Percentiles rank a stretch among this genome's conserved stretches.
Evolutionary conservation across 2,888 invertebrate genomes (phyloP).

Genomic region (Rhagonycha lutea): DNA sequence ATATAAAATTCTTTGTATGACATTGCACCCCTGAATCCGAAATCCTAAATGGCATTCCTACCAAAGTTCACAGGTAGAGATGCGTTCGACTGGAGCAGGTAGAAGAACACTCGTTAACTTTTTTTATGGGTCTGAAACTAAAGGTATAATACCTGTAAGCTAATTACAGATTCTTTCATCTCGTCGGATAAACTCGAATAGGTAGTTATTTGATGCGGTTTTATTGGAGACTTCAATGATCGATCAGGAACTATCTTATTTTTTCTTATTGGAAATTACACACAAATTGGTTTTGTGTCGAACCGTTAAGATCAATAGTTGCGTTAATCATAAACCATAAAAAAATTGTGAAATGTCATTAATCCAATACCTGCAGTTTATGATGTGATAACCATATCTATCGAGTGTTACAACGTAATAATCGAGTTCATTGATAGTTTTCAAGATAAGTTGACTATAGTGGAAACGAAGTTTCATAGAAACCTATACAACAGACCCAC

Average conservation of each 20-base stretch:
- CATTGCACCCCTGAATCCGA: background rate
- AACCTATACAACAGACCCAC: background rate
- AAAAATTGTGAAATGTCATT: background rate
- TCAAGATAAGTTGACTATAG: background rate
- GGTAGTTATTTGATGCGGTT: background rate
- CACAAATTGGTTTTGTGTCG: background rate
- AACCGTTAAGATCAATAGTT: background rate
- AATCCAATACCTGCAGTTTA: background rate
- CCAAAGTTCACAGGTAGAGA: background rate
- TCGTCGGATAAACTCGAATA: background rate
- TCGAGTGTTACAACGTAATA: background rate
- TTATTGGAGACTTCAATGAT: background rate
- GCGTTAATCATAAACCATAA: background rate
- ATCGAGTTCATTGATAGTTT: conserved; percentile 4
- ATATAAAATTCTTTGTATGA: background rate
- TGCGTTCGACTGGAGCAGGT: background rate
- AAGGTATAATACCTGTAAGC: background rate
- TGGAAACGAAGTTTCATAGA: background rate
- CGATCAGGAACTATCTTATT: background rate
- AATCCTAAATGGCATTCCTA: background rate
- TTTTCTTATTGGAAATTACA: background rate
- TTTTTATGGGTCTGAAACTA: background rate
- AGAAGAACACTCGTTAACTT: conserved; percentile 1
- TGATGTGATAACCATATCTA: background rate
- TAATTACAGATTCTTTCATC: background rate